Percentiles rank a stretch among this genome's conserved stretches.
Evolutionary conservation across 2,888 invertebrate genomes (phyloP).

Genomic region (Tachystola acroxantha): DNA sequence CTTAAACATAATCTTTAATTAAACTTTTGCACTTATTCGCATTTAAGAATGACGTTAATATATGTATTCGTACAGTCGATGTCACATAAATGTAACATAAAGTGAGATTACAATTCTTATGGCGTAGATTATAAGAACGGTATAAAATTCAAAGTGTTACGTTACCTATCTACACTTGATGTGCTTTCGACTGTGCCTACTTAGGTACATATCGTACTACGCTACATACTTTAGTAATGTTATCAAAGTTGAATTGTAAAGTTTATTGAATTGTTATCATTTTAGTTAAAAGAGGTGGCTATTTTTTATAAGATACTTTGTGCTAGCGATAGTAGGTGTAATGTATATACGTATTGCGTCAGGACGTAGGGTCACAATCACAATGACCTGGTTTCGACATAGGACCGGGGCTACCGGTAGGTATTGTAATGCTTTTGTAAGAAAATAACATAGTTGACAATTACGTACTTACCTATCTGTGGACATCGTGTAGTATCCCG

Average conservation of each 20-base stretch:
- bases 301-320: constrained; percentile 2
- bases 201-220: no score
- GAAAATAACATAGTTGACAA: constrained; percentile 19
- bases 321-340: no score
- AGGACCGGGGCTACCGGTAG: constrained; percentile 18
- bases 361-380: constrained; percentile 7
- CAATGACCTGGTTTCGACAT: constrained; percentile 27
- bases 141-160: no score
- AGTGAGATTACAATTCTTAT: no score
- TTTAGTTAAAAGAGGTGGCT: neutral
- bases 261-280: neutral
- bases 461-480: no score
- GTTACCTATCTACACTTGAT: no score
- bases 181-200: no score
- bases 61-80: neutral
- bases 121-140: no score
- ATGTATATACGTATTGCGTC: constrained; percentile 5
- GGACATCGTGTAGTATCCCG: no score
- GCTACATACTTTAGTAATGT: no score
- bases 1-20: constrained; percentile 22
- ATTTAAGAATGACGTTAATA: neutral
- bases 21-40: neutral
- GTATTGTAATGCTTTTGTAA: constrained; percentile 28
- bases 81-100: no score
- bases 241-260: neutral